phyloP scores from a whole-genome alignment of 2,113 vertebrate genomes.

The Aptenodytes forsteri region DNA sequence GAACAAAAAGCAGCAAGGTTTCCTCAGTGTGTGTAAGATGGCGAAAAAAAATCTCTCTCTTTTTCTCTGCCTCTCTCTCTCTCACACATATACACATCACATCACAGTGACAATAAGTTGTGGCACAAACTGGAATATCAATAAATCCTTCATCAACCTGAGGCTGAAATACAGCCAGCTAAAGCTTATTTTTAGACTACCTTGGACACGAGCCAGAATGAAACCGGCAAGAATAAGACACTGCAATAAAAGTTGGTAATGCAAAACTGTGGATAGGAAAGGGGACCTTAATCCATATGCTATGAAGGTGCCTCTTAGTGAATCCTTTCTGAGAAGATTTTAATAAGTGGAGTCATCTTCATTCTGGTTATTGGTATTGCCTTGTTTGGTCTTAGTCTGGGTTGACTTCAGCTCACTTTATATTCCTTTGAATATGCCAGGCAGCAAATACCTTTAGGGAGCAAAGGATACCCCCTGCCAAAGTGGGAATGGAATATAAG shows the following conservation, averaged over 20 bases:
- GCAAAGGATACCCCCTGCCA: not conserved
- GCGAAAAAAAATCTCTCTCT: not conserved
- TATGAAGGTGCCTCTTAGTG: not conserved
- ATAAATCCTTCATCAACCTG: slow-evolving; percentile 68
- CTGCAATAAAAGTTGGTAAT: slow-evolving; percentile 66
- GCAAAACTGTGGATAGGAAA: not conserved
- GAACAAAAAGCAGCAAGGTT: slow-evolving; percentile 35
- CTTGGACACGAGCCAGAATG: slow-evolving; percentile 76
- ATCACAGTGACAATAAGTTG: slow-evolving; percentile 53
- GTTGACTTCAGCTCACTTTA: not conserved
- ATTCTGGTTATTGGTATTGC: not conserved
- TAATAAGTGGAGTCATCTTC: not conserved
- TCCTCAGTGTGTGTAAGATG: not conserved
- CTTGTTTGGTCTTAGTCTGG: not conserved
- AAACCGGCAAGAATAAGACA: slow-evolving; percentile 78
- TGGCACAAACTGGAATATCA: slow-evolving; percentile 65
- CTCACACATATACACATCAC: not conserved
- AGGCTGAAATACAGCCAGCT: slow-evolving; percentile 59
- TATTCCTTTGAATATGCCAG: not conserved
- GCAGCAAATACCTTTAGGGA: not conserved
- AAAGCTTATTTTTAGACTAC: slow-evolving; percentile 40
- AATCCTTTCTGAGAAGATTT: not conserved
- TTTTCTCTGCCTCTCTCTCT: not conserved
- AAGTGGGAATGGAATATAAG: not conserved
- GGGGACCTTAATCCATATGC: slow-evolving; percentile 13